phyloP scores from a whole-genome alignment of 2,888 invertebrate species.

The Anticlea derivata region DNA sequence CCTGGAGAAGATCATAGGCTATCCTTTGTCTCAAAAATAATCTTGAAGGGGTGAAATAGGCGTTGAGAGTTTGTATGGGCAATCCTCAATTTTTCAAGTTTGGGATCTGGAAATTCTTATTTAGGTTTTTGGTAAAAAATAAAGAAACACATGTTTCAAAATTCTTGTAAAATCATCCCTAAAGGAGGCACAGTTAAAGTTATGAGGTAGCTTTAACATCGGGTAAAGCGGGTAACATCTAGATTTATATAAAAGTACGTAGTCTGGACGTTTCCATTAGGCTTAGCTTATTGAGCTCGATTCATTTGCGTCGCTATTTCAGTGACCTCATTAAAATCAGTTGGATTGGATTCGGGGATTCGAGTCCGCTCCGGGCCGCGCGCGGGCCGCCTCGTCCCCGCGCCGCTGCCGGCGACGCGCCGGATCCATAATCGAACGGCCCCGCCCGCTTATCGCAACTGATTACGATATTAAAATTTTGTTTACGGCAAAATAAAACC shows the following conservation, averaged over 20 bases:
- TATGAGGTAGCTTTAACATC: too few species aligned
- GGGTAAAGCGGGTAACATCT: too few species aligned
- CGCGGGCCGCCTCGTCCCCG: neutral
- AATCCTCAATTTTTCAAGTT: too few species aligned
- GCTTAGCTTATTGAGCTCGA: slow-evolving; percentile 16
- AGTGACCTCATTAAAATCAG: slow-evolving; percentile 18
- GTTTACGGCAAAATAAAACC: slow-evolving; percentile 34
- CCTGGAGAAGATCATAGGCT: too few species aligned
- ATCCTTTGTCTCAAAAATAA: too few species aligned
- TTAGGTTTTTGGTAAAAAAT: too few species aligned
- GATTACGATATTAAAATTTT: slow-evolving; percentile 32
- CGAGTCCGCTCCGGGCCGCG: neutral
- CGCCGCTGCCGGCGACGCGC: neutral
- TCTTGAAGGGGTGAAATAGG: too few species aligned
- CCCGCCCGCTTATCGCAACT: slow-evolving; percentile 27
- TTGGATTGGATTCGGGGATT: neutral
- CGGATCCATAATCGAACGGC: slow-evolving; percentile 12
- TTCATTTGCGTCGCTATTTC: slow-evolving; percentile 17
- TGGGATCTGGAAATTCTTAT: too few species aligned
- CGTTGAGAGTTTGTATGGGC: too few species aligned
- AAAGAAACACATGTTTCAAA: too few species aligned
- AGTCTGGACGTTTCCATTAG: slow-evolving; percentile 1
- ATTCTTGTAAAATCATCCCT: too few species aligned
- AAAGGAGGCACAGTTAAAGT: too few species aligned
- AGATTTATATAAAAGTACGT: slow-evolving; percentile 1